A percentile compares a stretch with the other conserved stretches of the same genome.
These are phyloP conservation scores for Triplophysa siluroides DNA, from an alignment of 2,113 vertebrate genomes.

Conservation along the genomic window DNA sequence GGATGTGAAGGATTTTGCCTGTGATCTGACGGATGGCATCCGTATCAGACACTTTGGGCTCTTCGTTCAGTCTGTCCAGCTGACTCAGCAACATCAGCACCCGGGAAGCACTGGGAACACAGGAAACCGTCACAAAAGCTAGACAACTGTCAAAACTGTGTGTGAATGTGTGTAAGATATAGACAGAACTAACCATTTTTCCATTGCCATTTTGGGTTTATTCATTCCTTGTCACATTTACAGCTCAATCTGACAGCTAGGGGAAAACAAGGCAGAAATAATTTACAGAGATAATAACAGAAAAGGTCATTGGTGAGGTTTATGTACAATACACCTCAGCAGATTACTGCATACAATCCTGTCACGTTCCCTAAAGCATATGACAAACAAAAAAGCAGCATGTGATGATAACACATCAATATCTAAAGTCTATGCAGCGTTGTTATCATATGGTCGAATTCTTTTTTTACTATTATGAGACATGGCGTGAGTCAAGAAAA, in stretches of 20 bases:
- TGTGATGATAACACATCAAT: not conserved
- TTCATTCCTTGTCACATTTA: constrained; percentile 83
- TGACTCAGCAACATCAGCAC: constrained; percentile 85
- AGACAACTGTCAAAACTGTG: not conserved
- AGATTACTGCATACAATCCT: not conserved
- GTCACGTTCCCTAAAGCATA: not conserved
- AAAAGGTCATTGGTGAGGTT: not conserved
- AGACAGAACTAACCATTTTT: constrained; percentile 84
- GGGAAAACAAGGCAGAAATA: constrained; percentile 11
- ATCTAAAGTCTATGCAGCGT: not conserved
- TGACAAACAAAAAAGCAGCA: not conserved
- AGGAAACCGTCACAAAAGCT: constrained; percentile 54
- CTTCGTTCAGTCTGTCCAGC: constrained; percentile 87
- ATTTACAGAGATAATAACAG: not conserved
- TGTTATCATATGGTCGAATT: too few species aligned
- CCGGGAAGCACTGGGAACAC: constrained; percentile 84
- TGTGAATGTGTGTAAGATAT: not conserved
- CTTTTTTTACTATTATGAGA: too few species aligned
- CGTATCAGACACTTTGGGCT: constrained; percentile 72
- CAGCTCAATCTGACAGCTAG: constrained; percentile 77
- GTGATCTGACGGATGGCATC: constrained; percentile 86
- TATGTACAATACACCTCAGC: too few species aligned
- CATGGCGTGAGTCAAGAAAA: too few species aligned
- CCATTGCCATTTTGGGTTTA: constrained; percentile 87
- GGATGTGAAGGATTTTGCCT: constrained; percentile 91